Evolutionary conservation across 2,888 invertebrate genomes (phyloP), one percentile per base, ranked within the genome.

Genomic region (Tetanocera ferruginea): DNA sequence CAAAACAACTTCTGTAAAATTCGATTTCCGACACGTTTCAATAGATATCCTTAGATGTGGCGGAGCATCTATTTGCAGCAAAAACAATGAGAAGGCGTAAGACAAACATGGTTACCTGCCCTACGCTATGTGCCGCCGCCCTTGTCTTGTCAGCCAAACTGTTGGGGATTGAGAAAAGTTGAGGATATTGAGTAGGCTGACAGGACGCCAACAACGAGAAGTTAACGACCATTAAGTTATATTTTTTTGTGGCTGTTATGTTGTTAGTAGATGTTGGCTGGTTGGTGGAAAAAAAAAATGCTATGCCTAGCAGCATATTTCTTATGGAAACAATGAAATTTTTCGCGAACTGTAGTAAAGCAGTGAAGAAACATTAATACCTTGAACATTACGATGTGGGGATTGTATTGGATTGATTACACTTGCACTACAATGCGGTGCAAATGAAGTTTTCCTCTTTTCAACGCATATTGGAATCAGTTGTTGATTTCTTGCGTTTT

Each of bases 11-110:
- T 23, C 28, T 34, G 31, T 23, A 17, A 37, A 60, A 72, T 60
- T 72, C 72, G 72, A 74, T 62, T 74, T 64, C 31, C 73, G 62
- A 74, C 73, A 49, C 62, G 62, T 72, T 74, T 60, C 43, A 64
- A 74, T 64, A 43, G 73, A 74, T 49, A 49, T 74, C 51, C 62
- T 74, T n/a, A 6, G 28, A 69, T 51, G 5, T 23, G 28, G 23
- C 6, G n/a, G 51, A 2, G 37, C 57, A 25, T 43, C 43, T 72
- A 60, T 72, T 72, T 37, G 19, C 34, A 11, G 28, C 14, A 34
- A 9, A 67, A 23, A n/a, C 37, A 67, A 67, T 14, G 19, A 67
- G 23, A 66, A 19, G 37, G 66, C 66, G 37, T 37, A n/a, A 66
- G 37, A 34, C 8, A 43, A 67, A 23, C 43, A 28, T 5, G 25